Base-by-base conservation (phyloP, 2,888 invertebrate species). In the Eristalis pertinax region DNA sequence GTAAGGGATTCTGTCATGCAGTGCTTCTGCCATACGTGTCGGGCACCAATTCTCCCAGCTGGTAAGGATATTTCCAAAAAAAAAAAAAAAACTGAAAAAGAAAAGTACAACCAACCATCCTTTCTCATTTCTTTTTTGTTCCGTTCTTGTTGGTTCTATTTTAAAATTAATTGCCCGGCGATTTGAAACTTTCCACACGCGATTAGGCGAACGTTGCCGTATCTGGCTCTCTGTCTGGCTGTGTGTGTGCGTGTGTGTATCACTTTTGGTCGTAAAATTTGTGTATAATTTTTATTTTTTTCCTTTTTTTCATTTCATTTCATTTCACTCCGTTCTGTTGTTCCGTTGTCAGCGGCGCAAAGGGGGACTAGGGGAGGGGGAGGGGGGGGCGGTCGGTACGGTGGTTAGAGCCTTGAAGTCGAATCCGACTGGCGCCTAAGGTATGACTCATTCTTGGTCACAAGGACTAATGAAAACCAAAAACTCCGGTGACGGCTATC, bases 21-120 rank as follows among this genome's bases (percentile, higher is more conserved):
- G 95, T 97, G 97, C 95, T 97, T 97, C 95, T 97, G 97, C 95
- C 97, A 97, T 94, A 96, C 97, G 94, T 97, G 97, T 95, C 96
- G 97, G 93, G 97, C 97, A 91, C 97, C 97, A 90, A 94, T 95
- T 91, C 89, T 97, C 92, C 95, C 96, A 92, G 95, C 96, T 94
- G 96, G 96, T 96, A 95, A 95, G 95, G 93, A 74, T 50, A 58
- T 68, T 24, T 63, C 50, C n/a, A 50, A 50, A 50, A 43, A 43
- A 43, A 43, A 43, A 4, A 43, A 43, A 43, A 50, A 50, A n/a
- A n/a, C n/a, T n/a, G n/a, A n/a, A n/a, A n/a, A n/a, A n/a, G n/a
- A n/a, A n/a, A n/a, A n/a, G n/a, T 19, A 50, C n/a, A 50, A 50
- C 43, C 43, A 50, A 50, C 43, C 8, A 19, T 63, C 62, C 26